Conservation (phyloP, 2,113 vertebrate genomes). For the Daphoenositta chrysoptera region DNA sequence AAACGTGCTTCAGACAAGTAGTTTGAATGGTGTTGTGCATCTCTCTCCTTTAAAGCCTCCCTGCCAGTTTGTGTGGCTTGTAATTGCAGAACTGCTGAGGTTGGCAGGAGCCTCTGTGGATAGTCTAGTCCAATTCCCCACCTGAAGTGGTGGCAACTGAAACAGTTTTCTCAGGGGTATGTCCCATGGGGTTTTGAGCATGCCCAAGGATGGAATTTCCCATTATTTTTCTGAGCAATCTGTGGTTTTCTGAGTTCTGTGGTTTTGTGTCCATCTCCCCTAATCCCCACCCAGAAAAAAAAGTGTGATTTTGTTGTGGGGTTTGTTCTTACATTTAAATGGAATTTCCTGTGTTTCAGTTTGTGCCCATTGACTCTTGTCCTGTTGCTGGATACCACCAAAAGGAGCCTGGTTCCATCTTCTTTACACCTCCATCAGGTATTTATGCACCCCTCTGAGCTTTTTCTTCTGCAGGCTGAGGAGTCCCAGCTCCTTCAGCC, state of each 20-base stretch:
- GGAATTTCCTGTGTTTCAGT: conserved; percentile 27
- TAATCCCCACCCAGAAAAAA: not conserved
- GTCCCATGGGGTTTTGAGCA: not conserved
- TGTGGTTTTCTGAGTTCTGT: not conserved
- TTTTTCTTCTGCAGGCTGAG: not conserved
- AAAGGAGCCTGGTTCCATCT: not conserved
- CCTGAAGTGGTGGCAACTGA: not conserved
- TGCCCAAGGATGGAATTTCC: not conserved
- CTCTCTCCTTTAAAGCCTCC: not conserved
- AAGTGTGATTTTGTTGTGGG: not conserved
- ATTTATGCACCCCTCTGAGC: not conserved
- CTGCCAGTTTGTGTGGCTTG: not conserved
- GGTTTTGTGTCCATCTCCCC: not conserved
- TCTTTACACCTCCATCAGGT: not conserved
- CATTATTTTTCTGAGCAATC: not conserved
- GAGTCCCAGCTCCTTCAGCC: not conserved
- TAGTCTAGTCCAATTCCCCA: too few species aligned
- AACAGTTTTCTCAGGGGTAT: not conserved
- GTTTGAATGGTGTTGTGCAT: not conserved
- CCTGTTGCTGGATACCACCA: not conserved
- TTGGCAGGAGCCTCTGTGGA: not conserved
- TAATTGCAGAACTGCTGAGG: not conserved
- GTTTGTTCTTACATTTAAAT: not conserved
- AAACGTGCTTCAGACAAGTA: not conserved
- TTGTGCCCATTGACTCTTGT: not conserved